Conservation (phyloP, 2,888 invertebrate species). For the Xestoiulus laeticollis region DNA sequence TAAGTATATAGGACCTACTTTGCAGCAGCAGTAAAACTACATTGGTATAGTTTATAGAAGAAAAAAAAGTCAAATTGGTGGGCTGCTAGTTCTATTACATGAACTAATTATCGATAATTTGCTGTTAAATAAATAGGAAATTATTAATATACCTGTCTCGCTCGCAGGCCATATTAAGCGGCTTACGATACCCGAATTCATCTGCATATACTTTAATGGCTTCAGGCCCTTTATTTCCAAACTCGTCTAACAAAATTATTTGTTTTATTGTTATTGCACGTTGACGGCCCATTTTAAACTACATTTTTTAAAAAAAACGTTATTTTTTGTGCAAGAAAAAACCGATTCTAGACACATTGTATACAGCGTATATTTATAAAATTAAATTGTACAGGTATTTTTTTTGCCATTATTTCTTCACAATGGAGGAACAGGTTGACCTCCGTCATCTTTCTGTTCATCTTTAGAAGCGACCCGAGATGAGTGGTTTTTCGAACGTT, state of each 20-base stretch:
- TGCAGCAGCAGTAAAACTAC: no score
- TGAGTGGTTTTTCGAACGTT: not conserved
- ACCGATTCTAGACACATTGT: not conserved
- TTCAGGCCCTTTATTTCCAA: not conserved
- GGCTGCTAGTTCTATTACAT: not conserved
- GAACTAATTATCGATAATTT: slow-evolving; percentile 33
- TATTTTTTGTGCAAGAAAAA: no score
- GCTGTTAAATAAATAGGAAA: slow-evolving; percentile 17
- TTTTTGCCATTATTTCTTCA: not conserved
- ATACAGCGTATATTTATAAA: not conserved
- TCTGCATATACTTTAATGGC: not conserved
- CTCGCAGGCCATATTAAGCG: not conserved
- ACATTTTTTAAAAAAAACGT: not conserved
- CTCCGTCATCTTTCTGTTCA: not conserved
- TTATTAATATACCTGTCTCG: not conserved
- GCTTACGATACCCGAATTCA: not conserved
- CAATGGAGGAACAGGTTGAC: slow-evolving; percentile 10
- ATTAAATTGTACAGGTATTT: not conserved
- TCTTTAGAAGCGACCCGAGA: not conserved
- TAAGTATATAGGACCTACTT: no score
- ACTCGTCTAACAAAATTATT: not conserved
- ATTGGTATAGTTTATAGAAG: no score
- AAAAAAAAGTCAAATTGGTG: no score
- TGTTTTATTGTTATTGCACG: not conserved
- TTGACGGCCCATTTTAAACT: not conserved